Conservation (phyloP, 2,888 invertebrate genomes). For the Danaus chrysippus region DNA sequence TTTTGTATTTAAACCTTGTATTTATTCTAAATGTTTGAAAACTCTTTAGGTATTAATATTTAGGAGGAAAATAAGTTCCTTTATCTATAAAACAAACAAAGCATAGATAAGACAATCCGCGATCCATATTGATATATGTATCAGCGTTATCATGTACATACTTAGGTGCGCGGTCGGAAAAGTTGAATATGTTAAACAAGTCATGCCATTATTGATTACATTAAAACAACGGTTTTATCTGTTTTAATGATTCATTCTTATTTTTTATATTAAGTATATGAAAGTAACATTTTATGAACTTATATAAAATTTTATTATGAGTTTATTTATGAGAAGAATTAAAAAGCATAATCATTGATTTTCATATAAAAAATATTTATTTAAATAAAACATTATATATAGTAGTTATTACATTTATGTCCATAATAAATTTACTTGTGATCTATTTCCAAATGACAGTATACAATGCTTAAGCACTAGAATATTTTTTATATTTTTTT, state of each 20-base stretch:
- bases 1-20: too few species aligned
- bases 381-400: constrained; percentile 3
- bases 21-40: too few species aligned
- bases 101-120: not conserved
- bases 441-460: not conserved
- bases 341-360: not conserved
- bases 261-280: too few species aligned
- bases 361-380: not conserved
- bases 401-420: not conserved
- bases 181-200: not conserved
- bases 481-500: too few species aligned
- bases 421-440: not conserved
- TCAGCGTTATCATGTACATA: not conserved
- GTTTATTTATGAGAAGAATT: not conserved
- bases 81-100: constrained; percentile 3
- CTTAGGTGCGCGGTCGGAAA: not conserved
- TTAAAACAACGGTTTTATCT: not conserved
- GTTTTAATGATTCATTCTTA: too few species aligned
- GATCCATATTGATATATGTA: not conserved
- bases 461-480: not conserved
- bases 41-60: too few species aligned
- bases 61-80: not conserved
- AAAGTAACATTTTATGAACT: too few species aligned
- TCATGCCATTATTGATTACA: not conserved
- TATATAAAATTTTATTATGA: too few species aligned